Base-by-base conservation (phyloP, 2,888 invertebrate species). In the Rotaria magnacalcarata region DNA sequence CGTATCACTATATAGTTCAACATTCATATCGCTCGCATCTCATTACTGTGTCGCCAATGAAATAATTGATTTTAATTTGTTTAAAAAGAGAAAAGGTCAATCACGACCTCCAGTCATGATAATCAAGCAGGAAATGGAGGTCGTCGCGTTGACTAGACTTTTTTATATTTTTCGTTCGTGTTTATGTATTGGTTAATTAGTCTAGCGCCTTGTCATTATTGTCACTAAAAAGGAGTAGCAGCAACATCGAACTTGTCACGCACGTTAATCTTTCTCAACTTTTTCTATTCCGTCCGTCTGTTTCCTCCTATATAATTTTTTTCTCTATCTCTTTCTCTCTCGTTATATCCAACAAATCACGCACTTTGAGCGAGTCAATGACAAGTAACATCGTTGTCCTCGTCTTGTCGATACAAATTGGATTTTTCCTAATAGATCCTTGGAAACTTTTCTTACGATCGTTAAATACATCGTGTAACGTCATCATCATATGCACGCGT, bases 131-230 rank as follows among this genome's bases (percentile, higher is more conserved):
- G 67, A 67, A 67, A 67, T 67, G 4, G 16, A 16, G 14, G 67
- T 67, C 67, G 67, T 16, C 67, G 67, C 34, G 34, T 34, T 34
- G 34, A 2, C 34, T 34, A 34, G 34, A 67, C 34, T 34, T 67
- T 67, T 67, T 67, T 34, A 67, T 67, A 67, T 67, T 41, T 41
- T 67, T 67, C 34, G 67, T 34, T 27, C 34, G 19, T 67, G 11
- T 16, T 67, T 34, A 34, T 67, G 19, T 67, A 67, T 27, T 67
- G 67, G 67, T 41, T 67, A 67, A 67, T 67, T 67, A 34, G 67
- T 67, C 67, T 67, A 34, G 67, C 67, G 67, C 67, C 27, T 67
- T 67, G 67, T 67, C 67, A 67, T 67, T 34, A 67, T 67, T 27
- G 27, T 67, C 67, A 67, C 34, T 67, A 67, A 27, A 67, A 27